Percentiles rank a stretch among this genome's conserved stretches.
These are phyloP conservation scores for Tetramorium bicarinatum DNA, from an alignment of 2,888 invertebrate genomes.

Conservation along the genomic window DNA sequence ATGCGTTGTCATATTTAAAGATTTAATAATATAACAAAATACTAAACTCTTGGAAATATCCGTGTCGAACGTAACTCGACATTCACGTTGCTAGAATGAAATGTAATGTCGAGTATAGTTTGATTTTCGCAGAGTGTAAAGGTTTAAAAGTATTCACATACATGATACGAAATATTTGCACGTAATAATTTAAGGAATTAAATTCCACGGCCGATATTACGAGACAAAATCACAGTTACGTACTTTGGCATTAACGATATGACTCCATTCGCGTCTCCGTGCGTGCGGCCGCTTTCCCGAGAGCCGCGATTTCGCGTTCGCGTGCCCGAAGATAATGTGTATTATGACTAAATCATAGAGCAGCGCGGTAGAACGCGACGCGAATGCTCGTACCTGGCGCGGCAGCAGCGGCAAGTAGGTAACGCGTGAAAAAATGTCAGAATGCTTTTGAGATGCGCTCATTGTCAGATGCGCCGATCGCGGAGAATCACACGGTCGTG, in stretches of 20 bases:
- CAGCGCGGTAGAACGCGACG: neutral
- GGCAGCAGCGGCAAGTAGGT: neutral
- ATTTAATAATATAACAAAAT: neutral
- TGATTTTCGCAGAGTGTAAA: neutral
- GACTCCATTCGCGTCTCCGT: neutral
- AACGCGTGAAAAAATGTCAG: conserved; percentile 17
- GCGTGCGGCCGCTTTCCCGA: neutral
- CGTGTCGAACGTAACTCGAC: neutral
- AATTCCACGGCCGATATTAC: neutral
- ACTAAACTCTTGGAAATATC: neutral
- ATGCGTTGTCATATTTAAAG: neutral
- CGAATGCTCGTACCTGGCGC: neutral
- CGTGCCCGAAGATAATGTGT: conserved; percentile 8
- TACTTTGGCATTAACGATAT: neutral
- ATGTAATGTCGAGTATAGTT: neutral
- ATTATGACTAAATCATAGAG: conserved; percentile 13
- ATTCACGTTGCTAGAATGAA: neutral
- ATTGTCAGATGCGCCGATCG: conserved; percentile 1
- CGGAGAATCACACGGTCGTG: neutral
- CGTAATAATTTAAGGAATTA: neutral
- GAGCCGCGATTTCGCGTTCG: neutral
- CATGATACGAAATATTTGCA: neutral
- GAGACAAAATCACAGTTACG: neutral
- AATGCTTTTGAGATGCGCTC: conserved; percentile 26
- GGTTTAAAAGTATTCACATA: neutral